These are phyloP conservation scores for Drosophila dunni DNA, from an alignment of 1,140 invertebrate genomes.

Conservation along the genomic window DNA sequence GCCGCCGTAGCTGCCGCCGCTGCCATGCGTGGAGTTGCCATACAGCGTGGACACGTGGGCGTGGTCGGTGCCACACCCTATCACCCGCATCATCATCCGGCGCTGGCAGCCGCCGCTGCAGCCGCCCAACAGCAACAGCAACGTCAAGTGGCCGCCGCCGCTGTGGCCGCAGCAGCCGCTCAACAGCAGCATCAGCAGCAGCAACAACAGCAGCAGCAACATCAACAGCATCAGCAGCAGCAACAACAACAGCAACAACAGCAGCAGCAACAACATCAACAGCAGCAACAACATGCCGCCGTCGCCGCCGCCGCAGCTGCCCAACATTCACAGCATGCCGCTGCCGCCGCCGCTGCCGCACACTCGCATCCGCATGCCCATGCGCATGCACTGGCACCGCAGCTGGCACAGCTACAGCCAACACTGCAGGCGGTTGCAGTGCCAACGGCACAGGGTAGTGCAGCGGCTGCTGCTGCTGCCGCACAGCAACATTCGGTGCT, in stretches of 20 bases:
- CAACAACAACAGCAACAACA: constrained; percentile 87
- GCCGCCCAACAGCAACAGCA: constrained; percentile 86
- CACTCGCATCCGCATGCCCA: constrained; percentile 62
- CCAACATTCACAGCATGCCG: constrained; percentile 62
- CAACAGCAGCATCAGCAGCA: constrained; percentile 88
- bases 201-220: constrained; percentile 67
- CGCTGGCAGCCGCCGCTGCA: constrained; percentile 87
- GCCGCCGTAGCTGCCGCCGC: constrained; percentile 87
- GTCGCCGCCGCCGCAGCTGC: constrained; percentile 63
- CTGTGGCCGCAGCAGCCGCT: constrained; percentile 86
- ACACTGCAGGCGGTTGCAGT: constrained; percentile 66
- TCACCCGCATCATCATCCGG: constrained; percentile 86
- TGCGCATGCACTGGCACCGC: constrained; percentile 63
- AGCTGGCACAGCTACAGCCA: constrained; percentile 61
- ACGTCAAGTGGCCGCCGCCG: constrained; percentile 88
- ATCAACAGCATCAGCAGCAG: constrained; percentile 54
- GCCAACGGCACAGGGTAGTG: constrained; percentile 61
- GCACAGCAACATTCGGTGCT: constrained; percentile 62
- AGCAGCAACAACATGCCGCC: constrained; percentile 64
- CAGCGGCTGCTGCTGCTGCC: constrained; percentile 61
- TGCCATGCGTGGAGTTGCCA: constrained; percentile 88
- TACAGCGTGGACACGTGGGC: constrained; percentile 88
- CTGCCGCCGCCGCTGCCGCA: constrained; percentile 62
- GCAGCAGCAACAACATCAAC: constrained; percentile 87
- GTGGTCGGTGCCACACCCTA: constrained; percentile 86